Evolutionary conservation across 2,113 vertebrate genomes (phyloP), one percentile per base, ranked within the genome.

Genomic region (Shinisaurus crocodilurus): DNA sequence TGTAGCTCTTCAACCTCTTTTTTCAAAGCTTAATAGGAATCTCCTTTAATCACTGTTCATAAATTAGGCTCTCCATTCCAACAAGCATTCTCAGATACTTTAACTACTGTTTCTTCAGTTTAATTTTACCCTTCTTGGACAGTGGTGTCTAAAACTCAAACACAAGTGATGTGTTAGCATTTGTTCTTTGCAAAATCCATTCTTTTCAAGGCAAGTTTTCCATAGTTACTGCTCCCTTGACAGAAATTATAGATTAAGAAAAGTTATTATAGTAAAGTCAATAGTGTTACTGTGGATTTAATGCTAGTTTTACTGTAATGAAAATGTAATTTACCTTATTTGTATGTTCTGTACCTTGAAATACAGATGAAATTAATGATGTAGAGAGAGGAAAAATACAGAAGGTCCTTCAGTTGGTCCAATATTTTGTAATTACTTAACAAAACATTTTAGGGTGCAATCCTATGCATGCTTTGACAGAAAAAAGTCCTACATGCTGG

Each of bases 131-230:
- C 40, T 23, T 40, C 57, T 65, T 63, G n/a, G 34, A 63, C 57
- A 27, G 5, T 32, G 23, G 63, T 43, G 82, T 45, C 63, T 32
- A 84, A 67, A 84, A 43, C 12, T 43, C 40, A 10, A 45, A 69
- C 45, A 29, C 27, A 32, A n/a, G 40, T 29, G 79, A 57, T n/a
- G 32, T 16, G 13, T 15, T 54, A 81, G 29, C 23, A 27, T 43
- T 83, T 86, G 12, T 23, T n/a, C 29, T 57, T 57, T 57, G 23
- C 81, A 63, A 65, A 84, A 54, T 32, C 70, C 15, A 3, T 23
- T 94, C 91, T 92, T 92, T 91, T 91, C 74, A 88, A 77, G 48
- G 69, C 88, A 90, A 65, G 6, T 32, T 90, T 90, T 86, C 88
- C 90, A 89, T 91, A 93, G 94, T 77, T 81, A 90, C 85, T 86